These are phyloP conservation scores for Zygaena filipendulae DNA, from an alignment of 2,888 invertebrate genomes.

Conservation along the genomic window DNA sequence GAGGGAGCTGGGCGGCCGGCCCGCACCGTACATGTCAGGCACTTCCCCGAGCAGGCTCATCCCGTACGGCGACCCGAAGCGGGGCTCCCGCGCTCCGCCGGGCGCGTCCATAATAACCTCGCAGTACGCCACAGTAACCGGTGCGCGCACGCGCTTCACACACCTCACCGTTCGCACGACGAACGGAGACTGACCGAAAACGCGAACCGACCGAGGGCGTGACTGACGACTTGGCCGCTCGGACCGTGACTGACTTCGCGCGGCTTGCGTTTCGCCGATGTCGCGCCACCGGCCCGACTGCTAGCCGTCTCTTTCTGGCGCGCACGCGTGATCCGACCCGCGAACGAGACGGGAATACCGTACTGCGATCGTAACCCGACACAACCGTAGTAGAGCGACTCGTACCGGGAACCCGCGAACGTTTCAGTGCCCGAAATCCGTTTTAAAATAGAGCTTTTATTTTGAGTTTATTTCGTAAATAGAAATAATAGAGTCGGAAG, in stretches of 20 bases:
- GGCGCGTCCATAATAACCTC: conserved; percentile 85
- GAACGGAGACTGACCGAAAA: conserved; percentile 67
- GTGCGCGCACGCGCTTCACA: conserved; percentile 60
- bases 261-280: conserved; percentile 49
- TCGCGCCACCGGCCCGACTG: too few relatives aligned
- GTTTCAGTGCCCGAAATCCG: conserved; percentile 61
- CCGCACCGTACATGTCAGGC: conserved; percentile 80
- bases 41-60: conserved; percentile 87
- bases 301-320: conserved; percentile 48
- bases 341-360: conserved; percentile 38
- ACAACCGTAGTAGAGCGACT: conserved; percentile 56
- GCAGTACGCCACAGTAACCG: conserved; percentile 70
- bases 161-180: conserved; percentile 63
- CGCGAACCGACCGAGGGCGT: conserved; percentile 63
- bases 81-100: conserved; percentile 89
- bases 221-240: conserved; percentile 69
- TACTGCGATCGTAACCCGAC: conserved; percentile 58
- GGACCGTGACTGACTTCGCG: conserved; percentile 68
- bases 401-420: conserved; percentile 55
- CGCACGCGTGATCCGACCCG: conserved; percentile 20
- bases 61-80: conserved; percentile 88
- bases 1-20: conserved; percentile 72
- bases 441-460: conserved; percentile 67
- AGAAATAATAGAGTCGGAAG: conserved; percentile 68
- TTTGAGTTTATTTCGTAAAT: conserved; percentile 68